Percentiles rank a stretch among this genome's conserved stretches.
These are phyloP conservation scores for Stigmatopora nigra DNA, from an alignment of 2,113 vertebrate species.

Conservation along the genomic window DNA sequence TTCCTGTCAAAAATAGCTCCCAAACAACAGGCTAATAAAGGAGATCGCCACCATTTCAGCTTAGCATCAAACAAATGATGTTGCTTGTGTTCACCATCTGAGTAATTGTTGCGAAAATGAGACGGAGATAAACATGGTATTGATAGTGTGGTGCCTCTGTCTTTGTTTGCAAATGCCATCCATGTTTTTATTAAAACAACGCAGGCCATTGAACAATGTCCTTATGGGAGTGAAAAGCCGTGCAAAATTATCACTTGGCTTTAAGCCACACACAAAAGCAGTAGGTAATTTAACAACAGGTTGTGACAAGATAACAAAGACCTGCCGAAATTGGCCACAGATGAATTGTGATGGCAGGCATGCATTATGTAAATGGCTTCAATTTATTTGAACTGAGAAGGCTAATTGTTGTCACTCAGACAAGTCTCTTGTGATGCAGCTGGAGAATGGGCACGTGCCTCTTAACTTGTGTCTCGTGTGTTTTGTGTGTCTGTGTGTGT, in stretches of 20 bases:
- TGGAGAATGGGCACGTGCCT: constrained; percentile 8
- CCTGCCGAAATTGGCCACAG: constrained; percentile 48
- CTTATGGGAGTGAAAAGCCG: constrained; percentile 25
- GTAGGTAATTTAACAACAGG: constrained; percentile 24
- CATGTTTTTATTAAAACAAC: constrained; percentile 33
- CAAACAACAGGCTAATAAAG: constrained; percentile 58
- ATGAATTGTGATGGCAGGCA: constrained; percentile 47
- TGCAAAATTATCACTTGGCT: constrained; percentile 29
- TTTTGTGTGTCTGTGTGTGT: not conserved
- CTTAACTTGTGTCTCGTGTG: not conserved
- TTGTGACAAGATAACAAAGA: constrained; percentile 40
- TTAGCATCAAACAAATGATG: constrained; percentile 44
- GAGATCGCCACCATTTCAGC: constrained; percentile 42
- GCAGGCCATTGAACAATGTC: constrained; percentile 17
- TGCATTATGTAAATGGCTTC: constrained; percentile 64
- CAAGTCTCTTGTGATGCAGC: constrained; percentile 48
- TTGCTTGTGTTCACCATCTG: constrained; percentile 45
- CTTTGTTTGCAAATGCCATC: constrained; percentile 33
- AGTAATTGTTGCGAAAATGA: constrained; percentile 62
- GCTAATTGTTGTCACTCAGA: constrained; percentile 66
- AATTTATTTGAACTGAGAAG: constrained; percentile 64
- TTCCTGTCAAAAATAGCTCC: constrained; percentile 52
- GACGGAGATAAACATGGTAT: constrained; percentile 44
- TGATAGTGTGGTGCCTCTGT: constrained; percentile 48
- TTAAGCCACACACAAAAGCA: constrained; percentile 35